Evolutionary conservation across 2,888 invertebrate species (phyloP), one percentile per base, ranked within the genome.

Genomic region (Lepidochrysops patricia): DNA sequence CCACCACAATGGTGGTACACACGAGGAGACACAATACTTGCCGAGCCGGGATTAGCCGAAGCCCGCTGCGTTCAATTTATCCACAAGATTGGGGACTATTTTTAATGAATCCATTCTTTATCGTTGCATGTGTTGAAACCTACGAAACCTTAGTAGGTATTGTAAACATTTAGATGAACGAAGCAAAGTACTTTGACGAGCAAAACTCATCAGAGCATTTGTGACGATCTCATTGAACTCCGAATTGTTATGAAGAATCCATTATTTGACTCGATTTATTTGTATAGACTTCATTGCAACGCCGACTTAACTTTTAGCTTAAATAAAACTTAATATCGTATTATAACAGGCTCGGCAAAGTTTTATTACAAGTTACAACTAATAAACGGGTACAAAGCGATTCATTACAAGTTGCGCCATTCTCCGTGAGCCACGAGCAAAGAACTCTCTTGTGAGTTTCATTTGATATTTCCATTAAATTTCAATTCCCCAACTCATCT

Each of bases 381-480:
- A 59, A 60, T 60, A 57, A 60, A 60, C 27, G 58, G 19, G 23
- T 66, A 68, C 67, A 69, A 69, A 72, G 68, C 68, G 69, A 68
- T 69, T 72, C 70, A 76, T 75, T 72, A 70, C 72, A 69, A 74
- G 70, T 69, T 70, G 57, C 65, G 70, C 71, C 68, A 74, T 81
- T 80, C 80, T 80, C 73, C 68, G 52, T 60, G 63, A 66, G 66
- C 72, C 72, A 74, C 73, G 71, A 64, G 70, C 72, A 75, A 75
- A 75, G 74, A 75, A 71, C 67, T 64, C 66, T 73, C 69, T 70
- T 70, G 68, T 65, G 73, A 75, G 69, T 77, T 77, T 76, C 76
- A 76, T 82, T 81, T 79, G 77, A 82, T 82, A 83, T 81, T 83
- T 80, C 81, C 76, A 78, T 80, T 79, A 76, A 80, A 84, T 79